phyloP scores from a whole-genome alignment of 2,797 vertebrate species.

The Phoeniculus purpureus region DNA sequence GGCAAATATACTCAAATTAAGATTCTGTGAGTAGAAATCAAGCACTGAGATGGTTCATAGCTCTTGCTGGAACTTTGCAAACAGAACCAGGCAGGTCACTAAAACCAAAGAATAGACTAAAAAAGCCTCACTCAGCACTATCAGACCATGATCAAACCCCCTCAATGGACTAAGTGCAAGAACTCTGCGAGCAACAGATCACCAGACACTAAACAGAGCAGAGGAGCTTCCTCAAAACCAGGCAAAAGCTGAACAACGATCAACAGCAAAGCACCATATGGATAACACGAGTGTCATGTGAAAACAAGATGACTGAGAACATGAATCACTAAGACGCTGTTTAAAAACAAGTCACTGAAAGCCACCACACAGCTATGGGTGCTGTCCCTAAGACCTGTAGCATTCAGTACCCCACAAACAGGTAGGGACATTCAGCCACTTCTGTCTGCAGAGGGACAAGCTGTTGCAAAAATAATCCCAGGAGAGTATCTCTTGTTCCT shows the following conservation, averaged over 20 bases:
- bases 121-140: not conserved
- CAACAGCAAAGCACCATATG: not conserved
- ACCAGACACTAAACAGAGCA: not conserved
- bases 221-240: not conserved
- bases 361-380: not conserved
- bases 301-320: not conserved
- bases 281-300: not conserved
- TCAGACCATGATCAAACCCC: not conserved
- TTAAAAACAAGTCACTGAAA: not conserved
- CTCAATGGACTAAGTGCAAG: accelerated
- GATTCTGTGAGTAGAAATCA: not conserved
- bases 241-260: not conserved
- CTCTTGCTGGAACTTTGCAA: not conserved
- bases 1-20: not conserved
- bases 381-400: not conserved
- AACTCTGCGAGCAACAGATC: accelerated
- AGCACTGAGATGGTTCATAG: not conserved
- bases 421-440: not conserved
- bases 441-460: not conserved
- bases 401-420: not conserved
- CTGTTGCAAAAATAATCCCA: not conserved
- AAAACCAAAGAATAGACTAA: accelerated
- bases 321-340: not conserved
- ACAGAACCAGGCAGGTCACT: not conserved
- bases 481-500: not conserved